phyloP scores from a whole-genome alignment of 2,113 vertebrate genomes.

The Tetrax tetrax region DNA sequence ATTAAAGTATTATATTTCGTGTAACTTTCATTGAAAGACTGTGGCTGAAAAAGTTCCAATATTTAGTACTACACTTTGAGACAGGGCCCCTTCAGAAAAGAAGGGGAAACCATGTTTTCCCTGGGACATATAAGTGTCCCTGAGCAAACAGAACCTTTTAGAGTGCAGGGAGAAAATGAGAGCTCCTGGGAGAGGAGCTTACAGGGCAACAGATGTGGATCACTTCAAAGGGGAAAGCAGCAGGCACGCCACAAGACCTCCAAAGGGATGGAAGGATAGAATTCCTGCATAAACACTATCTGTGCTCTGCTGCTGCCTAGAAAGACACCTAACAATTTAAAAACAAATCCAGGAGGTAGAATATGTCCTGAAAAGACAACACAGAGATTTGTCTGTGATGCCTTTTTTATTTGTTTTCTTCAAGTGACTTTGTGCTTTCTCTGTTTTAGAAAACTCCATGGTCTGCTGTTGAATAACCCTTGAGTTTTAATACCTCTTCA shows the following conservation, averaged over 20 bases:
- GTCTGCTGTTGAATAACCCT: background rate
- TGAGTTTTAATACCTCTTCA: background rate
- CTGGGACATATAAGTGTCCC: background rate
- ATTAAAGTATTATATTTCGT: too few species aligned
- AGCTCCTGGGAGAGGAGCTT: background rate
- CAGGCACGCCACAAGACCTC: accelerated
- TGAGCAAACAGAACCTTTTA: background rate
- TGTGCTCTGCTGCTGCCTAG: background rate
- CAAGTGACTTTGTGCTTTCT: background rate
- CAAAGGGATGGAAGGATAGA: background rate
- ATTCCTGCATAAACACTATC: background rate
- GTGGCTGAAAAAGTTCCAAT: background rate
- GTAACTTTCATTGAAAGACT: background rate
- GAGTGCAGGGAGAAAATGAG: background rate
- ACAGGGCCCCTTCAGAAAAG: background rate
- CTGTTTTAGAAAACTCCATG: background rate
- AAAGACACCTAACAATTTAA: background rate
- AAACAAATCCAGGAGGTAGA: background rate
- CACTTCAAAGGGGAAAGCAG: background rate
- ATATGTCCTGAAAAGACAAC: background rate
- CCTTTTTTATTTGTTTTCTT: background rate
- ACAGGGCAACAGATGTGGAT: background rate
- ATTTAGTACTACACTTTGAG: background rate
- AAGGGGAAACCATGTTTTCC: background rate
- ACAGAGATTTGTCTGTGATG: background rate